Percentiles rank a stretch among this genome's conserved stretches.
These are phyloP conservation scores for Pyrocoelia pectoralis DNA, from an alignment of 2,888 invertebrate genomes.

Conservation along the genomic window DNA sequence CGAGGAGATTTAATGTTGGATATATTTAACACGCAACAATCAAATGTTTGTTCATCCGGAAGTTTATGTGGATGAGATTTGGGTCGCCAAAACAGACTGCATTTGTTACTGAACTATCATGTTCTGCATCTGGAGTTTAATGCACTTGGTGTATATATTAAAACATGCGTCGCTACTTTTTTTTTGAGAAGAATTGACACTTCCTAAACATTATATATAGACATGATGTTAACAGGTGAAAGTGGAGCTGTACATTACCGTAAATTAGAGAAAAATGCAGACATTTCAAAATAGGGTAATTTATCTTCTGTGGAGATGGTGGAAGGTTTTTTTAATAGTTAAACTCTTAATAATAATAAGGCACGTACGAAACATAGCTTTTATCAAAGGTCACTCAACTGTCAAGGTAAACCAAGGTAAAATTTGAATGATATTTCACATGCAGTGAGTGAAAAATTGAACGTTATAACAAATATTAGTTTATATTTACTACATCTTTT, in stretches of 20 bases:
- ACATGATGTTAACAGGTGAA: not conserved
- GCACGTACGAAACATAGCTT: conserved; percentile 3
- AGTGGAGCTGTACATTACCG: not conserved
- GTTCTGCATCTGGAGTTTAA: conserved; percentile 19
- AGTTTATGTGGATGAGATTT: conserved; percentile 40
- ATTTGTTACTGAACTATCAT: conserved; percentile 38
- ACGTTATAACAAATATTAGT: conserved; percentile 7
- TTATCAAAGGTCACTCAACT: conserved; percentile 23
- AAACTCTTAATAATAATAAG: conserved; percentile 8
- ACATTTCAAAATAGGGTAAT: too few species aligned
- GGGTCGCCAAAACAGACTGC: conserved; percentile 44
- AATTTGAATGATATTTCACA: conserved; percentile 21
- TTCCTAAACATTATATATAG: not conserved
- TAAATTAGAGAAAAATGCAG: not conserved
- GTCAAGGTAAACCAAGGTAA: conserved; percentile 40
- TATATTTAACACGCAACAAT: conserved; percentile 22
- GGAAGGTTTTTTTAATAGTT: not conserved
- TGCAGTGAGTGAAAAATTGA: not conserved
- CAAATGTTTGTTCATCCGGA: conserved; percentile 36
- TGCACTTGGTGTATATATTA: conserved; percentile 5
- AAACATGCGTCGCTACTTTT: not conserved
- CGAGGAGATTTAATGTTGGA: conserved; percentile 16
- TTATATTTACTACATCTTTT: conserved; percentile 11
- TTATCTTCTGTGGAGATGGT: not conserved
- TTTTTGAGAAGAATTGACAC: conserved; percentile 1